Evolutionary conservation across 2,113 vertebrate species (phyloP), one percentile per base, ranked within the genome.

Genomic region (Ptychochromis oligacanthus): DNA sequence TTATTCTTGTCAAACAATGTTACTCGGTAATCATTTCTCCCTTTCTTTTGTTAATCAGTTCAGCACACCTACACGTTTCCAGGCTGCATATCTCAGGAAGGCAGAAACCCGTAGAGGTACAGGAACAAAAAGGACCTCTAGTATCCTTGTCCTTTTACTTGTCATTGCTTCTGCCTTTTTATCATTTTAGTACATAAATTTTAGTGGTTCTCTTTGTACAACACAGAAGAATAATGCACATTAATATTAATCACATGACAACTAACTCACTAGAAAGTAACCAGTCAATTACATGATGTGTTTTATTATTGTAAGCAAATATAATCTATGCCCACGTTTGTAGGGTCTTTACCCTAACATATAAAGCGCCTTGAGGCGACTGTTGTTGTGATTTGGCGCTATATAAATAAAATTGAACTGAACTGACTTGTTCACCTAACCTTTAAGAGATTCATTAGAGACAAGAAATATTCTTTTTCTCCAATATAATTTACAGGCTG

Each of bases 61-160:
- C 72, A 75, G 58, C 52, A 75, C 75, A 85, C 77, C 77, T 74
- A 81, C 77, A 70, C 13, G 24, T 80, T 64, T 86, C 77, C 28
- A 88, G 65, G 75, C 81, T 88, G 87, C 78, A 81, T 58, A 86
- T 85, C 87, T 92, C 88, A 93, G 89, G 88, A 94, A 92, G 75
- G 80, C 75, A 85, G 77, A 85, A 56, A 81, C 54, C 81, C 34
- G 28, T 46, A 87, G 83, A 61, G 12, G 78, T 67, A 85, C 18
- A 79, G 15, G 80, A 75, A 75, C n/a, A 26, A 67, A 28, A 34
- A 49, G 31, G 56, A 86, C 67, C 31, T 24, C 15, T 31, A 61
- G 38, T 64, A 54, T 88, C 59, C 82, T 79, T 81, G 14, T 75
- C 55, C 36, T 78, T 87, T 52, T 67, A 46, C 7, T 72, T 43